Percentiles rank a stretch among this genome's conserved stretches.
phyloP scores from a whole-genome alignment of 2,888 invertebrate species.

The Lasioglossum calceatum region DNA sequence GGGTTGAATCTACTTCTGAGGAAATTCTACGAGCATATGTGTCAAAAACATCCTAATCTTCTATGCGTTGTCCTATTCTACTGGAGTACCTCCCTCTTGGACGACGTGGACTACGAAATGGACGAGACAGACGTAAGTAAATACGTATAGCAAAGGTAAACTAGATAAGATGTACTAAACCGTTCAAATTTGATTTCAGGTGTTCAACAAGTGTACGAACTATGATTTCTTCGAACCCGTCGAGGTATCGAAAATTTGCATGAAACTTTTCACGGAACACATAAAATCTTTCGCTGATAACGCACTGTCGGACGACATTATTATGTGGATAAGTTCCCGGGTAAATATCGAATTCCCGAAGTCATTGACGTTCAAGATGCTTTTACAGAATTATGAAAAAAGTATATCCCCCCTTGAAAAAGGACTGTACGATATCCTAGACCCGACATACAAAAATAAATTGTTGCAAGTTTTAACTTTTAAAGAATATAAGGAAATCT shows the following conservation, averaged over 20 bases:
- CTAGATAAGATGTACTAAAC: not conserved
- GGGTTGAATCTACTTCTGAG: slow-evolving; percentile 70
- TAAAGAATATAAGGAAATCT: slow-evolving; percentile 40
- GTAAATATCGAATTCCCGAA: slow-evolving; percentile 54
- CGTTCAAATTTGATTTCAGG: slow-evolving; percentile 65
- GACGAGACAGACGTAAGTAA: slow-evolving; percentile 80
- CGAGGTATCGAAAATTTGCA: slow-evolving; percentile 66
- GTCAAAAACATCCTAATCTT: slow-evolving; percentile 55
- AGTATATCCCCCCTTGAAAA: slow-evolving; percentile 58
- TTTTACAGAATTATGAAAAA: slow-evolving; percentile 67
- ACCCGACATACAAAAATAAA: slow-evolving; percentile 77
- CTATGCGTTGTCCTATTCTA: slow-evolving; percentile 75
- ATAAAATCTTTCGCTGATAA: slow-evolving; percentile 47
- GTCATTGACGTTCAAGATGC: slow-evolving; percentile 60
- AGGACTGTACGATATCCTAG: slow-evolving; percentile 70
- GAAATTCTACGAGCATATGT: slow-evolving; percentile 68
- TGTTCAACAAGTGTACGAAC: slow-evolving; percentile 80
- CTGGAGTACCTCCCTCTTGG: slow-evolving; percentile 78
- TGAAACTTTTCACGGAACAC: slow-evolving; percentile 41
- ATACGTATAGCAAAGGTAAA: not conserved
- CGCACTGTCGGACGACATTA: slow-evolving; percentile 56
- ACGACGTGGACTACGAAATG: slow-evolving; percentile 78
- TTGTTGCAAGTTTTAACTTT: slow-evolving; percentile 72
- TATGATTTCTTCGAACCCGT: slow-evolving; percentile 79
- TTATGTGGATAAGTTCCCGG: slow-evolving; percentile 71